Evolutionary conservation across 2,888 invertebrate genomes (phyloP).

Genomic region (Melieria crassipennis): DNA sequence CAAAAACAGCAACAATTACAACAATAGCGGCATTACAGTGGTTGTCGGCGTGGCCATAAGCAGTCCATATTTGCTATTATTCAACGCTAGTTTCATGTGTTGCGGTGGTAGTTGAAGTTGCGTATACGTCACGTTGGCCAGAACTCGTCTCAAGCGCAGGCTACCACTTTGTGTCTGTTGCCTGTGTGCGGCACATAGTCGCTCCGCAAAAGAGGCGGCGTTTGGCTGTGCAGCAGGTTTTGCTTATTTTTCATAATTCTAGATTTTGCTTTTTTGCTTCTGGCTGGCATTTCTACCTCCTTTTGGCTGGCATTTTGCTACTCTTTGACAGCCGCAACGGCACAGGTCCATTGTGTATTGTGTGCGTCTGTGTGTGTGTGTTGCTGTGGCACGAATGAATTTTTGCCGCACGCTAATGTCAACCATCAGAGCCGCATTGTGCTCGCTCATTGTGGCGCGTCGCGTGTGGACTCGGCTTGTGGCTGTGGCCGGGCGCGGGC

Average conservation of each 20-base stretch:
- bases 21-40: not conserved
- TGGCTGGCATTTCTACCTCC: slow-evolving; percentile 8
- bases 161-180: too few species aligned
- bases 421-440: slow-evolving; percentile 28
- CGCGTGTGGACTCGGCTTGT: not conserved
- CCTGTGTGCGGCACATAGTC: not conserved
- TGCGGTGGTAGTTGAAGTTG: slow-evolving; percentile 12
- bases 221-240: slow-evolving; percentile 22
- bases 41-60: not conserved
- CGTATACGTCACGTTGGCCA: slow-evolving; percentile 35
- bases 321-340: slow-evolving; percentile 22
- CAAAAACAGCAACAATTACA: not conserved
- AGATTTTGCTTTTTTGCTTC: not conserved
- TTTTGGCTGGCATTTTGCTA: slow-evolving; percentile 17
- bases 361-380: slow-evolving; percentile 6
- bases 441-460: slow-evolving; percentile 20
- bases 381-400: slow-evolving; percentile 15
- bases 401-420: slow-evolving; percentile 30
- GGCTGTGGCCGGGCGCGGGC: not conserved
- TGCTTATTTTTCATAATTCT: slow-evolving; percentile 19
- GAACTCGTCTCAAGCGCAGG: not conserved
- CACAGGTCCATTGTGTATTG: slow-evolving; percentile 9
- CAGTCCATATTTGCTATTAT: slow-evolving; percentile 12
- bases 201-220: slow-evolving; percentile 34
- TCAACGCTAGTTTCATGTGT: not conserved